Evolutionary conservation across 1,140 invertebrate species (phyloP).

Genomic region (Drosophila saltans): DNA sequence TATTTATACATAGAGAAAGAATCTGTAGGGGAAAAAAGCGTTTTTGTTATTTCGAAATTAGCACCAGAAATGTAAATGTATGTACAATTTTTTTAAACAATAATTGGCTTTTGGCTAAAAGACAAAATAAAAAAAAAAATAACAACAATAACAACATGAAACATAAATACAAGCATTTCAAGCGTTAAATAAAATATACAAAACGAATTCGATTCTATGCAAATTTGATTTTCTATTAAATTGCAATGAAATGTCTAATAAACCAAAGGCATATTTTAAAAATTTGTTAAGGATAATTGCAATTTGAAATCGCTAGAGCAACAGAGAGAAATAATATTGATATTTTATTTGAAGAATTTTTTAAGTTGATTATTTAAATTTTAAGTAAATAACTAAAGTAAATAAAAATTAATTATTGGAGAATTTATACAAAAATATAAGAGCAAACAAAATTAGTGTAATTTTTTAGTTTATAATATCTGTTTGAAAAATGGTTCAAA

Average conservation of each 20-base stretch:
- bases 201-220: slow-evolving; percentile 42
- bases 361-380: too few relatives aligned
- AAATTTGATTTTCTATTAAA: slow-evolving; percentile 49
- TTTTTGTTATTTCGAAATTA: slow-evolving; percentile 60
- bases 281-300: slow-evolving; percentile 5
- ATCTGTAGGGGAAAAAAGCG: slow-evolving; percentile 6
- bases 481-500: too few relatives aligned
- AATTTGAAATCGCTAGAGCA: neutral
- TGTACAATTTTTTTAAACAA: slow-evolving; percentile 34
- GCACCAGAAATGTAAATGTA: slow-evolving; percentile 58
- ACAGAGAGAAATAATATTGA: neutral
- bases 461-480: too few relatives aligned
- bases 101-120: slow-evolving; percentile 32
- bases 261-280: slow-evolving; percentile 12
- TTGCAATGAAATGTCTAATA: slow-evolving; percentile 15
- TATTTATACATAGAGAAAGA: neutral
- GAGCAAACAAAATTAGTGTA: too few relatives aligned
- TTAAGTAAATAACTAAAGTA: too few relatives aligned
- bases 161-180: slow-evolving; percentile 33
- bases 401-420: too few relatives aligned
- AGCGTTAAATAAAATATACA: slow-evolving; percentile 68
- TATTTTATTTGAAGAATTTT: too few relatives aligned
- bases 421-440: too few relatives aligned
- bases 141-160: neutral
- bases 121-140: slow-evolving; percentile 2